Evolutionary conservation across 2,797 vertebrate genomes (phyloP), one percentile per base, ranked within the genome.

Genomic region (Eulemur rubriventer): DNA sequence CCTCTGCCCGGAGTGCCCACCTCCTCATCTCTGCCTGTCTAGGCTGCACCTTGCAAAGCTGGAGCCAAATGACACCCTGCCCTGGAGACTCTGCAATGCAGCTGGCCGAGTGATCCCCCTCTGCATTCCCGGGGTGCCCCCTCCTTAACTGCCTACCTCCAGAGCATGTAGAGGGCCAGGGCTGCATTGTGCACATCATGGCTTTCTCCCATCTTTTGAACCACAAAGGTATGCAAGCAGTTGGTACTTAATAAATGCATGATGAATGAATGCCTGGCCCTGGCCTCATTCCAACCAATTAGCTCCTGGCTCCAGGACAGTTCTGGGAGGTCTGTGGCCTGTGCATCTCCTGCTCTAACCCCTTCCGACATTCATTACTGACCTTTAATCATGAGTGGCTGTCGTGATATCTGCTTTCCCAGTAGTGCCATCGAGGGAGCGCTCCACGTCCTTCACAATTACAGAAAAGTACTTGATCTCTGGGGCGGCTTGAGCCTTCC

Each of bases 131-230:
- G 1, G 61, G 50, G 55, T 6, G 1, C 30, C 43, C 46, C 67
- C 2, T 26, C n/a, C 30, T 81, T 82, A 11, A 52, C 13, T 28
- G 33, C 16, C 35, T 18, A 11, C 82, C 20, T 87, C 38, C 41
- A 6, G 3, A 33, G 28, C 26, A 4, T 61, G 28, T 20, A 30
- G 69, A 76, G 22, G 57, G 8, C 50, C 6, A 3, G 43, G 22
- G 11, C 33, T 20, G 6, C 1, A 2, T 6, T 57, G 12, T 3
- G 1, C 4, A 1, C 28, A 7, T 12, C 18, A 4, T 7, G 0
- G 4, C 63, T 35, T 30, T 75, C 13, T 67, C 50, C 63, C 33
- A n/a, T 63, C 35, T 83, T 83, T 72, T 35, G 11, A 65, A 38
- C 43, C 8, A 20, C 0, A 10, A 4, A 35, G 33, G 35, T 92